These are phyloP conservation scores for Dromius quadrimaculatus DNA, from an alignment of 2,888 invertebrate genomes.

Conservation along the genomic window DNA sequence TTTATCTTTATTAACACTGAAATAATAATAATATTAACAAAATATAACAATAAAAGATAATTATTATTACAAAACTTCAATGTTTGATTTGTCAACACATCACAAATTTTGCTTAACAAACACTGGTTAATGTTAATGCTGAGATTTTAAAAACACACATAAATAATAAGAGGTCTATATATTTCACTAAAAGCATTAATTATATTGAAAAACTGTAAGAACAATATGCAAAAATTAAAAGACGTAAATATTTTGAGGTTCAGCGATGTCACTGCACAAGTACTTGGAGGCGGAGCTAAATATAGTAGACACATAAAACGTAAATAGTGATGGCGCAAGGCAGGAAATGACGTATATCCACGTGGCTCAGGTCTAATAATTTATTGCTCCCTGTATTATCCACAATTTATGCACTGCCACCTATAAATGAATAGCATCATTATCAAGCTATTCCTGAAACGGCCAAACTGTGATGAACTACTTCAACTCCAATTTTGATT, in stretches of 20 bases:
- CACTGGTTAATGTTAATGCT: too few relatives aligned
- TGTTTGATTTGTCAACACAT: neutral
- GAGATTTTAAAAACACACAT: too few relatives aligned
- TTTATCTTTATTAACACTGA: conserved; percentile 11
- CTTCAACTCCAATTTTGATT: too few relatives aligned
- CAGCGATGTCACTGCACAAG: neutral
- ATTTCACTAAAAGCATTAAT: too few relatives aligned
- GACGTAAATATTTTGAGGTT: neutral
- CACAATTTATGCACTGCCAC: conserved; percentile 17
- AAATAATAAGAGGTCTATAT: too few relatives aligned
- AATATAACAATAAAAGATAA: neutral
- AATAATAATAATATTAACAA: neutral
- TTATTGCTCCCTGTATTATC: conserved; percentile 22
- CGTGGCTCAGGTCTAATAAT: conserved; percentile 17
- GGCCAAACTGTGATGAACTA: too few relatives aligned
- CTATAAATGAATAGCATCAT: conserved; percentile 7
- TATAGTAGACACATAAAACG: neutral
- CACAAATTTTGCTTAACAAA: conserved; percentile 29
- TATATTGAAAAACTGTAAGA: too few relatives aligned
- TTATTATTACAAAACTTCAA: neutral
- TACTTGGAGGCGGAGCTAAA: conserved; percentile 27
- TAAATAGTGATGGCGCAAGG: neutral
- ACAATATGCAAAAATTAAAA: conserved; percentile 8
- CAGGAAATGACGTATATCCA: conserved; percentile 50
- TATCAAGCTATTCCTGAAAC: too few relatives aligned